These are phyloP conservation scores for Porphyrio hochstetteri DNA, from an alignment of 2,113 vertebrate genomes.

Conservation along the genomic window DNA sequence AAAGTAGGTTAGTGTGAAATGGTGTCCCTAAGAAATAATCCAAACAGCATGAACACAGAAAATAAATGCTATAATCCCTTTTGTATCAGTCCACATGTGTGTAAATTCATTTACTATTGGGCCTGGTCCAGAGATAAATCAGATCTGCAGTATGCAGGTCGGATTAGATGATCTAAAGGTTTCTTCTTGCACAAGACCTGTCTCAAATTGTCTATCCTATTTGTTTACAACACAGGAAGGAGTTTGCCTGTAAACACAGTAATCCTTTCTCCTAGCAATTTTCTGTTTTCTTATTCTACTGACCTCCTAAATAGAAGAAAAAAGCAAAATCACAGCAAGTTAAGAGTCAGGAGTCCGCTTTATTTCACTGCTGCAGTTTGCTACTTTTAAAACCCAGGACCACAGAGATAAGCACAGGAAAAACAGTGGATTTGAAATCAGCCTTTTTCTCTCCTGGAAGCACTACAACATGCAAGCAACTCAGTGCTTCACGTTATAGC, in stretches of 20 bases:
- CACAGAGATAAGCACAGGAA: not conserved
- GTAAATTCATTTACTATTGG: not conserved
- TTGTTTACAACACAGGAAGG: not conserved
- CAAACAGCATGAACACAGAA: not conserved
- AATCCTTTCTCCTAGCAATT: not conserved
- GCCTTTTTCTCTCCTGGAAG: not conserved
- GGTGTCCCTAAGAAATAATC: not conserved
- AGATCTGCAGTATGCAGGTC: not conserved
- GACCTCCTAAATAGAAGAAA: not conserved
- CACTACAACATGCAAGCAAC: not conserved
- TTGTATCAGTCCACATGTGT: not conserved
- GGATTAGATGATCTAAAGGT: not conserved
- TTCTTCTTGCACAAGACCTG: not conserved
- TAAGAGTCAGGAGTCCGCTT: not conserved
- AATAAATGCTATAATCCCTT: not conserved
- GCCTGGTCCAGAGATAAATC: not conserved
- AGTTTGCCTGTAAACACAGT: not conserved
- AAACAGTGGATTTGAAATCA: not conserved
- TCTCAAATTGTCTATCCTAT: not conserved
- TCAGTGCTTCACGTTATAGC: not conserved
- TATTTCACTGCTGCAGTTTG: not conserved
- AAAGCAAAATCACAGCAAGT: not conserved
- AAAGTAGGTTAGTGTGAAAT: not conserved
- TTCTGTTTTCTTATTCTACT: not conserved
- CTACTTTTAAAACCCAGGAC: not conserved